phyloP scores from a whole-genome alignment of 2,797 vertebrate species.

The Anas bahamensis region DNA sequence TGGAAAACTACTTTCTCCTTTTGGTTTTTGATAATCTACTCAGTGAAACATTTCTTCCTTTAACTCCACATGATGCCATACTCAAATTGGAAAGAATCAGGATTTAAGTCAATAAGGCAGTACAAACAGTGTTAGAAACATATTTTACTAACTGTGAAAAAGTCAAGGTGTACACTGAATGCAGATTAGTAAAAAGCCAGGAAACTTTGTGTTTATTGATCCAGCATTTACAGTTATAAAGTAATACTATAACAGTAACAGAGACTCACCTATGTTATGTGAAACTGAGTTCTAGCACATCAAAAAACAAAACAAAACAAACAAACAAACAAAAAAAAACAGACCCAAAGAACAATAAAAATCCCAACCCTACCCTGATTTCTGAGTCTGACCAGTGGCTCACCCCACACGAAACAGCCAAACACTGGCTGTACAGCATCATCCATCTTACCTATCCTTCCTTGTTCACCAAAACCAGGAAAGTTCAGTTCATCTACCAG shows the following conservation, averaged over 20 bases:
- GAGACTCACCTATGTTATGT: neutral
- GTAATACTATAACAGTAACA: neutral
- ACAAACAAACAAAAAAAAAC: neutral
- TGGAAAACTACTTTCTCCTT: conserved; percentile 26
- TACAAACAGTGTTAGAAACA: neutral
- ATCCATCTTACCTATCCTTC: neutral
- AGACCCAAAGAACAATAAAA: neutral
- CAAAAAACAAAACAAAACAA: neutral
- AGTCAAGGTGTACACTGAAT: neutral
- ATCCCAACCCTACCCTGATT: fast-evolving
- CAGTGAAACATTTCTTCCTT: conserved; percentile 10
- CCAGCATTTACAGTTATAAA: neutral
- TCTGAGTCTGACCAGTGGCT: neutral
- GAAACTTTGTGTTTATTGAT: neutral
- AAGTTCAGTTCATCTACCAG: neutral
- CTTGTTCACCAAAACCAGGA: neutral
- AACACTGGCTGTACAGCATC: neutral
- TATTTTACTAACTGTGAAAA: neutral
- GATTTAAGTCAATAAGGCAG: neutral
- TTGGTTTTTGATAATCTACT: conserved; percentile 4
- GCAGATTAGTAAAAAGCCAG: neutral
- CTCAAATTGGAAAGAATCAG: neutral
- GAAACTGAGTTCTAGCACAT: neutral
- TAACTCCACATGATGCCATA: neutral
- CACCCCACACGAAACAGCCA: neutral